Evolutionary conservation across 1,140 invertebrate genomes (phyloP).

Genomic region (Halictus rubicundus): DNA sequence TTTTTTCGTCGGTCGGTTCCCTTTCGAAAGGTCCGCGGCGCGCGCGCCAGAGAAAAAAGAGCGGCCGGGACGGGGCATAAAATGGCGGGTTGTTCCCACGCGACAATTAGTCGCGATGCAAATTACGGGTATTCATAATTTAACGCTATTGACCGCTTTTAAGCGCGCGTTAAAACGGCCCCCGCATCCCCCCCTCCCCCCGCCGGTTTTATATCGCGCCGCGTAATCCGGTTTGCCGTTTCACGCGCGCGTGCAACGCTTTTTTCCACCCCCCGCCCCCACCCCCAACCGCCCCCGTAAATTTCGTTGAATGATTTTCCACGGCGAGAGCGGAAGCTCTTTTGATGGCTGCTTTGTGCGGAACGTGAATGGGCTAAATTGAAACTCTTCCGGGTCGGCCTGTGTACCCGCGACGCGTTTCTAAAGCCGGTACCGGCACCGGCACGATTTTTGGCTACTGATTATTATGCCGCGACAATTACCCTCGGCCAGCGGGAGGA

Average conservation of each 20-base stretch:
- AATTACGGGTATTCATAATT: conserved; percentile 49
- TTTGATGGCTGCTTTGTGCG: conserved; percentile 14
- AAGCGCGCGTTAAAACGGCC: conserved; percentile 34
- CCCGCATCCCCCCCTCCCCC: too few species aligned
- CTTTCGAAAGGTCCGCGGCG: background rate
- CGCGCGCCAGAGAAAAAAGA: background rate
- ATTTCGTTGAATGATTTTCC: conserved; percentile 41
- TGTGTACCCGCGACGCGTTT: background rate
- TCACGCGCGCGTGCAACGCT: conserved; percentile 11
- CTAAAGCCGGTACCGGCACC: background rate
- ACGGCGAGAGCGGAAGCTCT: conserved; percentile 17
- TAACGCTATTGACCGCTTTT: conserved; percentile 42
- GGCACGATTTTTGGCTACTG: background rate
- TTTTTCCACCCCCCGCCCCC: too few species aligned
- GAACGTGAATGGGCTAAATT: conserved; percentile 33
- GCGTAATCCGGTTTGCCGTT: conserved; percentile 39
- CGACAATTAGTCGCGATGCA: conserved; percentile 36
- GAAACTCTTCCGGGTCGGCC: conserved; percentile 11
- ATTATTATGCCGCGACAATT: background rate
- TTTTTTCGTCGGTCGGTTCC: background rate
- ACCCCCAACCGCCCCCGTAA: too few species aligned
- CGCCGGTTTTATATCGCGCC: conserved; percentile 25
- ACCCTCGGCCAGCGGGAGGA: too few species aligned
- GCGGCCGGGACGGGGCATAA: background rate
- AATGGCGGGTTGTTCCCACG: conserved; percentile 1